phyloP scores from a whole-genome alignment of 2,113 vertebrate species.

The Aldabrachelys gigantea region DNA sequence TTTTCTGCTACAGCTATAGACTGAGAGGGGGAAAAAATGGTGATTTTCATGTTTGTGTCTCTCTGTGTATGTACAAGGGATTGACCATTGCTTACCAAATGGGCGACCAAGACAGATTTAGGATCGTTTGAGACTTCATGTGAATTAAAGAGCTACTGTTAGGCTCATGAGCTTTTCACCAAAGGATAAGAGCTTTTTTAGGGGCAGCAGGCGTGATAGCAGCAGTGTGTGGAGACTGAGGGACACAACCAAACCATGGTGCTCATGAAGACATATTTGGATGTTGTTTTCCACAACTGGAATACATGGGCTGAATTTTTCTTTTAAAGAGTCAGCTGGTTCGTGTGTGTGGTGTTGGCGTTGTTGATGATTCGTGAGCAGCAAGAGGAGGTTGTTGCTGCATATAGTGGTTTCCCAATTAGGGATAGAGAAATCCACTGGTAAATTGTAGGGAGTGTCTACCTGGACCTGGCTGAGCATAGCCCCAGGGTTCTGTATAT shows the following conservation, averaged over 20 bases:
- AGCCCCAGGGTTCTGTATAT: not conserved
- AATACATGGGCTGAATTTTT: not conserved
- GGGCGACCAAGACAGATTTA: not conserved
- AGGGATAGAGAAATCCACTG: not conserved
- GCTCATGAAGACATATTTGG: accelerated
- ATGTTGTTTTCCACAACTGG: accelerated
- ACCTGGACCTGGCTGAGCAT: not conserved
- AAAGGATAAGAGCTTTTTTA: not conserved
- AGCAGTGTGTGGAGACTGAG: not conserved
- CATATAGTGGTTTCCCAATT: not conserved
- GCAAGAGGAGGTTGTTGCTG: not conserved
- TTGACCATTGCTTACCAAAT: accelerated
- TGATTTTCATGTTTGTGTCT: accelerated
- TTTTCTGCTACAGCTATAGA: not conserved
- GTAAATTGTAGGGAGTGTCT: not conserved
- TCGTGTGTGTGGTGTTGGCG: not conserved
- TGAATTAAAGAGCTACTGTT: not conserved
- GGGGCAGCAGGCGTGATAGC: not conserved
- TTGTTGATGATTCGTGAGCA: not conserved
- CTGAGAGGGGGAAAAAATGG: not conserved
- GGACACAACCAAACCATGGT: not conserved
- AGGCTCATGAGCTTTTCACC: not conserved
- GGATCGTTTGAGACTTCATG: not conserved
- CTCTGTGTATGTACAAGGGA: accelerated
- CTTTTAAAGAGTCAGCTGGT: not conserved